Evolutionary conservation across 1,140 invertebrate species (phyloP), one percentile per base, ranked within the genome.

Genomic region (Papilio helenus): DNA sequence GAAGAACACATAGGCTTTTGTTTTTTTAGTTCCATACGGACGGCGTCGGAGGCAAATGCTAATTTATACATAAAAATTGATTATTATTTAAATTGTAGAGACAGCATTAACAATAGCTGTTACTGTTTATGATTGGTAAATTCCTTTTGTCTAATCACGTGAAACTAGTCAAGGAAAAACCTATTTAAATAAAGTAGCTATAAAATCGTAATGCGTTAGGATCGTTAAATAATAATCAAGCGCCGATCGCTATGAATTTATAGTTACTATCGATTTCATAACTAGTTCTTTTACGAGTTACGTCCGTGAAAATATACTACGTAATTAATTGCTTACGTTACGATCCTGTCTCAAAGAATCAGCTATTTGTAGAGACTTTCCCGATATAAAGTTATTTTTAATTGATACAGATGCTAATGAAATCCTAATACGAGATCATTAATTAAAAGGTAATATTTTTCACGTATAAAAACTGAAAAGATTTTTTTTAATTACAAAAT

Each of bases 271-370:
- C 72, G 44, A 46, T 68, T 68, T 68, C 61, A 68, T 68, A 68
- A 68, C 58, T 44, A 23, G 39, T 46, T 74, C 44, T 81, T 89
- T 88, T 89, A 88, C 84, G 86, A 88, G 58, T 79, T 71, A 82
- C 84, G 79, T 87, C 87, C 84, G 85, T 84, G 7, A 76, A 74
- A 82, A 72, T 83, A 82, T 84, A 87, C 84, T 79, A 55, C 42
- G 12, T 29, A 49, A 82, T 79, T 87, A 84, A 83, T 84, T 80
- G 81, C 79, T 83, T 58, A 80, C 72, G 82, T 79, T 68, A 68
- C 20, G 78, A 71, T 44, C 72, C 34, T 74, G 49, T 72, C 78
- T 79, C 61, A 79, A 74, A 72, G 51, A 68, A 68, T 12, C 61
- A 68, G 61, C 26, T 29, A 68, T 68, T 68, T 29, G 26, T 61